A percentile compares a stretch with the other conserved stretches of the same genome.
phyloP scores from a whole-genome alignment of 1,140 invertebrate species.

The Zaprionus kolodkinae region DNA sequence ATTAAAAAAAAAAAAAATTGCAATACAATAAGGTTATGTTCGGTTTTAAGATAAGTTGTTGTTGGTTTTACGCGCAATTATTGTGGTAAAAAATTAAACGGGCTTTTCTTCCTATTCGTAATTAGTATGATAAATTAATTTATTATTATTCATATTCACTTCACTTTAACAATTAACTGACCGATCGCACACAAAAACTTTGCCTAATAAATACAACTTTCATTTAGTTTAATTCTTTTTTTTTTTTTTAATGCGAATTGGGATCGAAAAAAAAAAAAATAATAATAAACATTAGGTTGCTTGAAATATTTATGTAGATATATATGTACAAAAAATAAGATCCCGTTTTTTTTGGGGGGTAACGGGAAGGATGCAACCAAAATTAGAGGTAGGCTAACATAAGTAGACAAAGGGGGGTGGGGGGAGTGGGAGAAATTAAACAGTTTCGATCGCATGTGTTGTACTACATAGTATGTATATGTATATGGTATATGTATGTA shows the following conservation, averaged over 20 bases:
- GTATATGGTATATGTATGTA: background rate
- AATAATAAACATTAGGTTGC: background rate
- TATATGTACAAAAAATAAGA: background rate
- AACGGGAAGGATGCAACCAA: background rate
- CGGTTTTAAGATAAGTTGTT: background rate
- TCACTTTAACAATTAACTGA: slow-evolving; percentile 70
- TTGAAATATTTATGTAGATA: slow-evolving; percentile 3
- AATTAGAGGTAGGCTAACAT: background rate
- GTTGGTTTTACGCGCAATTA: background rate
- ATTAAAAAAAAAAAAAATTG: slow-evolving; percentile 50
- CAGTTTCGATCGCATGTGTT: slow-evolving; percentile 3
- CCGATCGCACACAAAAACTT: slow-evolving; percentile 45
- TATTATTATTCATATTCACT: slow-evolving; percentile 39
- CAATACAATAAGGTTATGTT: slow-evolving; percentile 46
- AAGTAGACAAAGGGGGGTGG: background rate
- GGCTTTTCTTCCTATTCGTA: slow-evolving; percentile 1
- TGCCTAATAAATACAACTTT: slow-evolving; percentile 55
- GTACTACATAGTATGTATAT: slow-evolving; percentile 6
- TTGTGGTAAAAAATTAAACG: slow-evolving; percentile 32
- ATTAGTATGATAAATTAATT: slow-evolving; percentile 59
- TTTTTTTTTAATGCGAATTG: background rate
- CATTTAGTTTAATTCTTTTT: slow-evolving; percentile 9
- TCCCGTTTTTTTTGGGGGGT: background rate
- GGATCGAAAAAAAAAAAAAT: background rate
- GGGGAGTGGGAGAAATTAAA: background rate